Base-by-base conservation (phyloP, 2,113 vertebrate genomes). In the Numenius arquata region DNA sequence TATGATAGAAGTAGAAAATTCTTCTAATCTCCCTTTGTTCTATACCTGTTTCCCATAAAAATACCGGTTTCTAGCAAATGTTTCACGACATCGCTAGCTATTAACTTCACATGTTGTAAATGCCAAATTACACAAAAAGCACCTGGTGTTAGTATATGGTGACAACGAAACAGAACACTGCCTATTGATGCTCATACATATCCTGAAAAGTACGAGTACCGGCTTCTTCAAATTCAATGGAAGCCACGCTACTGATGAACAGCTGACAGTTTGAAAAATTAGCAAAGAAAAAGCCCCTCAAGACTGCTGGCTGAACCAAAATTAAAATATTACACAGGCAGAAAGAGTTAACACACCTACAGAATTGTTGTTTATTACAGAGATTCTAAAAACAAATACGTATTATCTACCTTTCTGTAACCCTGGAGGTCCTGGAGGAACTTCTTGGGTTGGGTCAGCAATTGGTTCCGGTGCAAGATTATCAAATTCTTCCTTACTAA, bases 401-500 rank as follows among this genome's bases (percentile, higher is more conserved):
- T 87, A 80, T 79, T 50, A 74, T 67, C 75, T 93, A 98, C 98
- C 98, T 97, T 98, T 96, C 84, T 68, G 97, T 72, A 85, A 95
- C 29, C 29, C 94, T 61, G 95, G 95, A 86, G 98, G 97, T 88
- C 95, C 97, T 66, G 98, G 94, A 79, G 97, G 96, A 45, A 98
- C 94, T 91, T 98, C 98, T 93, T 98, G 98, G 85, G 97, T 98
- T 63, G 96, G 85, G 89, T 99, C 98, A 74, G 98, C 92, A 17
- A 98, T 89, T 73, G 96, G 92, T 96, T 99, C 98, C 53, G 98
- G 98, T 93, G 98, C 91, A 95, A 99, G 97, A 34, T 96, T 98
- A 45, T 99, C 98, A 91, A 99, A 99, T 90, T 99, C 98, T 34
- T 99, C 98, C 97, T 99, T 98, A 97, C 98, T 99, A 97, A 99